phyloP scores from a whole-genome alignment of 2,888 invertebrate genomes.

The Kryphioiulus occultus region DNA sequence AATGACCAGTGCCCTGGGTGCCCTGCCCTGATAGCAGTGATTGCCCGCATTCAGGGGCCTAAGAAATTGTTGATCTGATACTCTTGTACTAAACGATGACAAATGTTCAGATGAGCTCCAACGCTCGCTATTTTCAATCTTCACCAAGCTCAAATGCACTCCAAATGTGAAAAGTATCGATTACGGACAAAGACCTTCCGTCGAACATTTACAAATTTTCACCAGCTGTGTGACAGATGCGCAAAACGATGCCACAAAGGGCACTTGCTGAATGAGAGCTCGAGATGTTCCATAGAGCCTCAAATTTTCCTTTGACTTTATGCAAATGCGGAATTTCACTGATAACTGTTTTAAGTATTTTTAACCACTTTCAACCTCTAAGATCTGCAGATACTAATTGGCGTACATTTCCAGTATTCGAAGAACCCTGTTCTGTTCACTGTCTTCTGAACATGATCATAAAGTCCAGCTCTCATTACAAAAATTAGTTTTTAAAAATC shows the following conservation, averaged over 20 bases:
- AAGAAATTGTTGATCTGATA: background rate
- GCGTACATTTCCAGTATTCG: no score
- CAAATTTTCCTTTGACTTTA: background rate
- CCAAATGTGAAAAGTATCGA: background rate
- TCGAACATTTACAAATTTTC: background rate
- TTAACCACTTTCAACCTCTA: no score
- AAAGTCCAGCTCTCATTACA: no score
- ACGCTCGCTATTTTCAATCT: background rate
- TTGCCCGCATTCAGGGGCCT: background rate
- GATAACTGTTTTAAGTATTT: no score
- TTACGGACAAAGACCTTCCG: background rate
- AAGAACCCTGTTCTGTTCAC: no score
- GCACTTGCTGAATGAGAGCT: background rate
- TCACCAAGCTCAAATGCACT: background rate
- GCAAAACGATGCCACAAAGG: background rate
- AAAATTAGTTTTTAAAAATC: no score
- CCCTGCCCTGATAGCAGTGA: background rate
- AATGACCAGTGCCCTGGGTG: background rate
- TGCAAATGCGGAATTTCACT: background rate
- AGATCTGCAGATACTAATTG: no score
- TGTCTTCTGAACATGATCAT: no score
- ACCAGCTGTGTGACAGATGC: background rate
- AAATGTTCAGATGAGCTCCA: background rate
- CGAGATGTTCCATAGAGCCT: background rate
- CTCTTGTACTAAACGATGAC: background rate